Evolutionary conservation across 2,888 invertebrate species (phyloP).

Genomic region (Neoaliturus tenellus): DNA sequence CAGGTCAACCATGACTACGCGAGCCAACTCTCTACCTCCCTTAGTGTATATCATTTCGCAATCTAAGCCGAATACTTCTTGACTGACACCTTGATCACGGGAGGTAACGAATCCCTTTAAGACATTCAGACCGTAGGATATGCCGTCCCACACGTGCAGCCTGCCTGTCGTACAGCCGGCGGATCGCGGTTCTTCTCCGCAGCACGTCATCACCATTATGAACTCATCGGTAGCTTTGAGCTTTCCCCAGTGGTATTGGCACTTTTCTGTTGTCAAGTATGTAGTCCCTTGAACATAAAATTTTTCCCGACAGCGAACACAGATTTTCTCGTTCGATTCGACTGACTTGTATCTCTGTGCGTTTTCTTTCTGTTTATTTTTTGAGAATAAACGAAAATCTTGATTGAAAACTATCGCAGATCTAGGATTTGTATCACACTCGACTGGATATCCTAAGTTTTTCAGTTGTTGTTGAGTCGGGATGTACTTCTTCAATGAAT

Average conservation of each 20-base stretch:
- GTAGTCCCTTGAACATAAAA: slow-evolving; percentile 84
- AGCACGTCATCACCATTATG: slow-evolving; percentile 77
- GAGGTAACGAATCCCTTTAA: slow-evolving; percentile 79
- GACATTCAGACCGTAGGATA: slow-evolving; percentile 80
- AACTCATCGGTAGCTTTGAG: slow-evolving; percentile 73
- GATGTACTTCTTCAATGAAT: not conserved
- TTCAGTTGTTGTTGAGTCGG: not conserved
- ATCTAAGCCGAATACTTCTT: slow-evolving; percentile 88
- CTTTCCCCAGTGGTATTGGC: slow-evolving; percentile 94
- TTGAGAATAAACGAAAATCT: not conserved
- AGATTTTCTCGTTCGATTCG: slow-evolving; percentile 71
- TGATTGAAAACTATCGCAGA: slow-evolving; percentile 79
- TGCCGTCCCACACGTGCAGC: slow-evolving; percentile 87
- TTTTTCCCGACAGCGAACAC: slow-evolving; percentile 82
- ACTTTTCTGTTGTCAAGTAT: slow-evolving; percentile 84
- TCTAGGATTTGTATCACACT: slow-evolving; percentile 77
- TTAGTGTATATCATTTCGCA: slow-evolving; percentile 98
- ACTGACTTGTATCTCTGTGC: not conserved
- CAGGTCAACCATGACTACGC: slow-evolving; percentile 88
- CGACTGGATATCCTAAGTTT: slow-evolving; percentile 83
- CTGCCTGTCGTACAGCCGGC: slow-evolving; percentile 80
- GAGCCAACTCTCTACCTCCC: slow-evolving; percentile 89
- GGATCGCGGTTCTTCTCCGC: slow-evolving; percentile 74
- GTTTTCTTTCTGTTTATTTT: not conserved
- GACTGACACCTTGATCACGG: slow-evolving; percentile 73